A percentile compares a stretch with the other conserved stretches of the same genome.
These are phyloP conservation scores for Salmo trutta DNA, from an alignment of 2,797 vertebrate species.

Conservation along the genomic window DNA sequence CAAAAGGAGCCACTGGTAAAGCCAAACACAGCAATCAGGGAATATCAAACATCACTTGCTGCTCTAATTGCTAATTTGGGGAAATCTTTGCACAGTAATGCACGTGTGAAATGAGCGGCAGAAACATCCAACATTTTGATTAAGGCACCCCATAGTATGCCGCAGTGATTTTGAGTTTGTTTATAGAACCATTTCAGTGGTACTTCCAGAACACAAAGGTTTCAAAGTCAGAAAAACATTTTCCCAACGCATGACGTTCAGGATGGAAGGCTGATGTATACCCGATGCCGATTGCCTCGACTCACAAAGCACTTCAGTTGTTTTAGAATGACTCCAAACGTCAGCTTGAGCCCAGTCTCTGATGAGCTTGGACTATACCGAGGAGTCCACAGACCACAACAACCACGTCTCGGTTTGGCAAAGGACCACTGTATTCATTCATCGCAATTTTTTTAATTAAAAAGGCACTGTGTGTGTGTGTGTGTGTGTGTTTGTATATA, in stretches of 20 bases:
- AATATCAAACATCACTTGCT: background rate
- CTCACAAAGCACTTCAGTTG: background rate
- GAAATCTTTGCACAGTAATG: background rate
- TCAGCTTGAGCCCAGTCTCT: background rate
- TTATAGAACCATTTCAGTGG: background rate
- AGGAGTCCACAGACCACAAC: background rate
- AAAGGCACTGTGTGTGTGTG: background rate
- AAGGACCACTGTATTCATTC: background rate
- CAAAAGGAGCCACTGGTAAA: background rate
- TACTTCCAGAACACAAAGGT: background rate
- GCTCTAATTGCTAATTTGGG: background rate
- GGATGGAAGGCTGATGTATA: background rate
- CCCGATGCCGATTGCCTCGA: background rate
- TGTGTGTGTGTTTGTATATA: background rate
- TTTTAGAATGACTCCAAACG: background rate
- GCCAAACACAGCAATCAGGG: background rate
- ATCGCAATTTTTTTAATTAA: background rate
- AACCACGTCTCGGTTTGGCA: background rate
- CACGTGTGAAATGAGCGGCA: background rate
- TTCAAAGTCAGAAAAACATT: background rate
- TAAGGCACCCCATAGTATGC: background rate
- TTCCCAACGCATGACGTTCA: background rate
- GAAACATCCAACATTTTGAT: background rate
- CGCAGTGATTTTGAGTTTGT: background rate
- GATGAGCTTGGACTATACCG: background rate